Percentiles rank a stretch among this genome's conserved stretches.
Conservation (phyloP, 2,888 invertebrate species). For the Noctua janthina region DNA sequence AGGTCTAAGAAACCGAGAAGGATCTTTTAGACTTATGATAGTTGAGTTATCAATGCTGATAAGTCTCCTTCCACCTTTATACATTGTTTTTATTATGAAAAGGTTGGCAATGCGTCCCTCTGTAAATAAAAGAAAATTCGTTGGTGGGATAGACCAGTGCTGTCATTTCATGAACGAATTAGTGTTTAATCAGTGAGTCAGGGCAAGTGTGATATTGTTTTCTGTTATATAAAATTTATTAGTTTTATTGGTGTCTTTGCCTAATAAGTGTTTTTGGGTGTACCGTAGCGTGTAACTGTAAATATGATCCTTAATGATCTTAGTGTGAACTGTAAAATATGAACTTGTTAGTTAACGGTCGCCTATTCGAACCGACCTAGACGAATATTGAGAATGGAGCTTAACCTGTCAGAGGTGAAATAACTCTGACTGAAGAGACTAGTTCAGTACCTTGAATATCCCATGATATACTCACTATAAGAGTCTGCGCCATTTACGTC, state of each 20-base stretch:
- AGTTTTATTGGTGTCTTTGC: conserved; percentile 36
- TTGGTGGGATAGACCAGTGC: conserved; percentile 45
- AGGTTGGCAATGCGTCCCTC: conserved; percentile 47
- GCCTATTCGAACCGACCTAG: too few species aligned
- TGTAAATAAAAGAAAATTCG: conserved; percentile 43
- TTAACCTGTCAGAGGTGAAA: background rate
- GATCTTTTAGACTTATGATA: background rate
- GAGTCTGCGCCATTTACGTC: background rate
- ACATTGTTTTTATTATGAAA: conserved; percentile 47
- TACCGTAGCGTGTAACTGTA: conserved; percentile 11
- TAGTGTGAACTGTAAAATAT: background rate
- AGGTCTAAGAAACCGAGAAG: background rate
- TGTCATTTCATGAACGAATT: conserved; percentile 44
- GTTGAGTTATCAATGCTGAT: background rate
- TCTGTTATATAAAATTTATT: conserved; percentile 48
- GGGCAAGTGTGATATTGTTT: conserved; percentile 61
- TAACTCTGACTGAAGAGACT: background rate
- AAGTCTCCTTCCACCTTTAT: conserved; percentile 7
- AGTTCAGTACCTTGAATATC: background rate
- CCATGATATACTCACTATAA: background rate
- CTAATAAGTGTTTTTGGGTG: conserved; percentile 39
- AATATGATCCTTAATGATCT: conserved; percentile 27
- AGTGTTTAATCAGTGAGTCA: conserved; percentile 42
- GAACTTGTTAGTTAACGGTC: background rate
- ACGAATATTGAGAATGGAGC: too few species aligned